phyloP scores from a whole-genome alignment of 2,888 invertebrate species.

The Peribatodes rhomboidaria region DNA sequence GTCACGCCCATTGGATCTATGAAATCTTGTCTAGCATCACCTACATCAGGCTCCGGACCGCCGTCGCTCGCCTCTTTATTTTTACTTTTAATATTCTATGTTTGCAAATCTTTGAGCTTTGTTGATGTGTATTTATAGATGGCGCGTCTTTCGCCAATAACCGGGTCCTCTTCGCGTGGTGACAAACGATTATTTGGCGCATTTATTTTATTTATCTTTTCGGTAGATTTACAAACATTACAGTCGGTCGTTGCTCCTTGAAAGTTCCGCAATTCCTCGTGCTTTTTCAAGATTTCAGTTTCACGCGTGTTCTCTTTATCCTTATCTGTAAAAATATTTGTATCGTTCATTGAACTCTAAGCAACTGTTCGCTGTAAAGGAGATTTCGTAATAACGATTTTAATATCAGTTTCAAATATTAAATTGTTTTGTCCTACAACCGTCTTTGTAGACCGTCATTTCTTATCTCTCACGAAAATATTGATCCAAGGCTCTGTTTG shows the following conservation, averaged over 20 bases:
- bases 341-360: constrained; percentile 57
- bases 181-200: constrained; percentile 66
- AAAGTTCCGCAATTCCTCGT: constrained; percentile 58
- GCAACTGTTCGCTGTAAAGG: constrained; percentile 16
- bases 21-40: constrained; percentile 6
- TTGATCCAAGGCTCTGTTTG: constrained; percentile 61
- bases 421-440: constrained; percentile 8
- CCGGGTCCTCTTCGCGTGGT: constrained; percentile 53
- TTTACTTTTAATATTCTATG: constrained; percentile 26
- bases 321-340: constrained; percentile 49
- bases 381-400: constrained; percentile 26
- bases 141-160: constrained; percentile 56
- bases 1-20: constrained; percentile 22
- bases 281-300: constrained; percentile 27
- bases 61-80: constrained; percentile 16
- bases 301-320: constrained; percentile 46
- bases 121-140: constrained; percentile 70
- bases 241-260: constrained; percentile 66
- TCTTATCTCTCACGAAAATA: constrained; percentile 58
- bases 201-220: constrained; percentile 64
- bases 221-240: constrained; percentile 59
- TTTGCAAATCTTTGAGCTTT: constrained; percentile 53
- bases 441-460: constrained; percentile 22
- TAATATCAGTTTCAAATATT: constrained; percentile 10
- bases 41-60: constrained; percentile 7